A percentile compares a stretch with the other conserved stretches of the same genome.
Conservation (phyloP, 2,113 vertebrate genomes). For the Dromaius novaehollandiae region DNA sequence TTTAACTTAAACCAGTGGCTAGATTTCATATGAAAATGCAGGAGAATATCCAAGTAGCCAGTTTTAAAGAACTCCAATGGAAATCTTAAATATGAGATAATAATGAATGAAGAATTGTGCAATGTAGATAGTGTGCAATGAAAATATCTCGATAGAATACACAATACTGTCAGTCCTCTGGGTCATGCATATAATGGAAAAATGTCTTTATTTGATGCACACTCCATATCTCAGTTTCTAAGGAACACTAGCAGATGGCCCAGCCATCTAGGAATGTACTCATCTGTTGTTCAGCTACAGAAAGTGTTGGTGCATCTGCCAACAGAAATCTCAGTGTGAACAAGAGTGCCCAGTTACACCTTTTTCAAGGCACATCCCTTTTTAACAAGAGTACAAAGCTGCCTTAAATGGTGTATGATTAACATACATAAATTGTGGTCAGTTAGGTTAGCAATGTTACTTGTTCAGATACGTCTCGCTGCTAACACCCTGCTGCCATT, state of each 20-base stretch:
- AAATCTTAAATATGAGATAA: background rate
- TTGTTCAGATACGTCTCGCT: background rate
- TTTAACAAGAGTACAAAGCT: background rate
- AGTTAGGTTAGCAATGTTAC: background rate
- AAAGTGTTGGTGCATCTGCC: background rate
- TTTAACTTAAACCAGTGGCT: background rate
- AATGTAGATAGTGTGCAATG: background rate
- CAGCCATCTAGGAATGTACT: background rate
- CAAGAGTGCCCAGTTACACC: background rate
- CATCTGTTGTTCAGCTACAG: background rate
- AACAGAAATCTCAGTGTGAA: background rate
- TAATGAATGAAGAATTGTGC: background rate
- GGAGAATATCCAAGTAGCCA: background rate
- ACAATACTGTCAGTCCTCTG: background rate
- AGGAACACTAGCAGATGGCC: background rate
- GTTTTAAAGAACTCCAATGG: background rate
- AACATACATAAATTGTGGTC: fast-evolving
- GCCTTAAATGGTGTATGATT: background rate
- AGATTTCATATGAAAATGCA: background rate
- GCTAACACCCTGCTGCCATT: background rate
- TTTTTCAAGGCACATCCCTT: too few relatives aligned
- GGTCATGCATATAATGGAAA: background rate
- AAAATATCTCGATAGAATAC: background rate
- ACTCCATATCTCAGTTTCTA: background rate
- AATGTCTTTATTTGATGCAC: background rate